These are phyloP conservation scores for Barnardius zonarius DNA, from an alignment of 2,113 vertebrate species.

Conservation along the genomic window DNA sequence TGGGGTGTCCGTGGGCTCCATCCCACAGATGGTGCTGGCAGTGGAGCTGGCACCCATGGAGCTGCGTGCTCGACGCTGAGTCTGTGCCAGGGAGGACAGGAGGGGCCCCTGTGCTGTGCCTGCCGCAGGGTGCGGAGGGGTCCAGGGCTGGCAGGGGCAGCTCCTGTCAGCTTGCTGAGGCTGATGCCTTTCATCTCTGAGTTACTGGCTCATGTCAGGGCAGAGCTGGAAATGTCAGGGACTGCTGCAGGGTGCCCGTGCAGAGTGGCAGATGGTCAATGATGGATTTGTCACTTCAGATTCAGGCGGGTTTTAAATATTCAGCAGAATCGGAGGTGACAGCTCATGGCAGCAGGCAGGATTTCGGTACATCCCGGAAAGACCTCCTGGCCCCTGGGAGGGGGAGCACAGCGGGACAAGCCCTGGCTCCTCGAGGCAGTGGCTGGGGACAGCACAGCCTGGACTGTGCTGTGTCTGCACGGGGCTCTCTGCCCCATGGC, in stretches of 20 bases:
- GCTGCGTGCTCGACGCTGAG: rapidly evolving
- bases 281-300: constrained; percentile 68
- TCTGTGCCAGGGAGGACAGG: background rate
- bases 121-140: background rate
- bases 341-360: constrained; percentile 53
- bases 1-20: background rate
- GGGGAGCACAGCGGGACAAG: background rate
- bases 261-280: constrained; percentile 67
- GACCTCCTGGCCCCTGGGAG: constrained; percentile 7
- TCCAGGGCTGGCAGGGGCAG: background rate
- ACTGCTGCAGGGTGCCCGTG: constrained; percentile 59
- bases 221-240: constrained; percentile 62
- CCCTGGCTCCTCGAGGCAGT: background rate
- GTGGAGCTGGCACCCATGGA: rapidly evolving
- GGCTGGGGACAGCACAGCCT: background rate
- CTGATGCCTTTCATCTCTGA: constrained; percentile 34
- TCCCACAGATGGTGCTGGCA: rapidly evolving
- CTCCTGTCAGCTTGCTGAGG: constrained; percentile 31
- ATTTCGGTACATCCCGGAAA: background rate
- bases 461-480: rapidly evolving
- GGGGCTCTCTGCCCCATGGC: background rate
- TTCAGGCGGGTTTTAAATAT: constrained; percentile 58
- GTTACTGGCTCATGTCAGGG: constrained; percentile 48
- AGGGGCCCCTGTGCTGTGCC: background rate
- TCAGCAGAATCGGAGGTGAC: constrained; percentile 61